These are phyloP conservation scores for Adela reaumurella DNA, from an alignment of 2,888 invertebrate species.

Conservation along the genomic window DNA sequence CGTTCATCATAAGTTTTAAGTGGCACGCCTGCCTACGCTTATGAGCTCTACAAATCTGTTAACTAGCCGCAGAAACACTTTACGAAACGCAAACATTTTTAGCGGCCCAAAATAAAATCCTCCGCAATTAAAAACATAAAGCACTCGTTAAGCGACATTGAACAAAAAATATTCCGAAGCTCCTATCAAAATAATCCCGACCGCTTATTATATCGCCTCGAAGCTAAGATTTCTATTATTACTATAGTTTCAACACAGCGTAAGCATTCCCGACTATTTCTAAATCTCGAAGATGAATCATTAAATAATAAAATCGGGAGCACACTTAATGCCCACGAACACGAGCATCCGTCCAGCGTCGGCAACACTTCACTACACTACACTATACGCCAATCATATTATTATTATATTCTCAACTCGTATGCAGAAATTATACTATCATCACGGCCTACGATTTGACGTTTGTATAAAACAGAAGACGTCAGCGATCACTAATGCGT, in stretches of 20 bases:
- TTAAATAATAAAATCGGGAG: slow-evolving; percentile 57
- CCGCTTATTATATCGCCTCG: slow-evolving; percentile 45
- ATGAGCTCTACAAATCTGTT: neutral
- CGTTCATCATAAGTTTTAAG: too few species aligned
- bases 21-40: too few species aligned
- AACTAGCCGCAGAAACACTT: slow-evolving; percentile 29
- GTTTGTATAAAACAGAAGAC: too few species aligned
- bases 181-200: neutral
- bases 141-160: slow-evolving; percentile 43
- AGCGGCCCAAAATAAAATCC: slow-evolving; percentile 41
- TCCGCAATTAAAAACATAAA: slow-evolving; percentile 51
- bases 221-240: slow-evolving; percentile 56
- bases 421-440: too few species aligned
- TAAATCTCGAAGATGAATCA: slow-evolving; percentile 56
- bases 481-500: too few species aligned
- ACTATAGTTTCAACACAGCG: slow-evolving; percentile 47
- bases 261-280: slow-evolving; percentile 53
- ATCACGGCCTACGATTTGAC: too few species aligned
- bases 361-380: slow-evolving; percentile 42
- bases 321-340: slow-evolving; percentile 52
- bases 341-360: slow-evolving; percentile 35
- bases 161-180: slow-evolving; percentile 14
- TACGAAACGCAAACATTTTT: slow-evolving; percentile 43
- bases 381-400: too few species aligned
- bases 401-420: slow-evolving; percentile 45